phyloP scores from a whole-genome alignment of 2,113 vertebrate genomes.

The Tachysurus vachellii region DNA sequence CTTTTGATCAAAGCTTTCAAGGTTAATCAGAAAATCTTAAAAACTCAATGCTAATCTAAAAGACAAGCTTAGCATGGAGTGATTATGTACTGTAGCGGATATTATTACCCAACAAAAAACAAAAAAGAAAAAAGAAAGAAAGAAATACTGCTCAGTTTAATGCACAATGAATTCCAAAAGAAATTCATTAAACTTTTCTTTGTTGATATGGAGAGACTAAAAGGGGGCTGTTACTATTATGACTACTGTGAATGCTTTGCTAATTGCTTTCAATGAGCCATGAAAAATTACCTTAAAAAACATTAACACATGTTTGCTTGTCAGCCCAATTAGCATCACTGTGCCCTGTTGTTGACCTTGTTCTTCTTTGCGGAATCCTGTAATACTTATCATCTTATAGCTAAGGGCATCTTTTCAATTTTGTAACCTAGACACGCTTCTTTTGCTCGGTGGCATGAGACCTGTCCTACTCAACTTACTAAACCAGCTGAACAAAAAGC shows the following conservation, averaged over 20 bases:
- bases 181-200: not conserved
- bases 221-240: not conserved
- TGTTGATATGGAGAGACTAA: not conserved
- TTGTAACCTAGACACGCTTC: not conserved
- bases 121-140: too few relatives aligned
- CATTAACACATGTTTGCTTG: slow-evolving; percentile 17
- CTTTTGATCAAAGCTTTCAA: too few relatives aligned
- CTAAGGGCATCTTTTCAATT: not conserved
- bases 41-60: not conserved
- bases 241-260: slow-evolving; percentile 21
- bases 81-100: too few relatives aligned
- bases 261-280: slow-evolving; percentile 27
- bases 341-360: not conserved
- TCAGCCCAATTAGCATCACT: slow-evolving; percentile 38
- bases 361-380: slow-evolving; percentile 6
- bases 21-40: not conserved
- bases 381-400: not conserved
- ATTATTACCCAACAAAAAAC: too few relatives aligned
- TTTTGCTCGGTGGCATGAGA: not conserved
- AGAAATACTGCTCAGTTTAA: not conserved
- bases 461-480: not conserved
- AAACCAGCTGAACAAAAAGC: slow-evolving; percentile 33
- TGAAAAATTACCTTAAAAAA: slow-evolving; percentile 20
- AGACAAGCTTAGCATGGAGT: too few relatives aligned
- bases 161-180: not conserved